Percentiles rank a stretch among this genome's conserved stretches.
phyloP scores from a whole-genome alignment of 1,140 invertebrate genomes.

The Drosophila bocqueti region DNA sequence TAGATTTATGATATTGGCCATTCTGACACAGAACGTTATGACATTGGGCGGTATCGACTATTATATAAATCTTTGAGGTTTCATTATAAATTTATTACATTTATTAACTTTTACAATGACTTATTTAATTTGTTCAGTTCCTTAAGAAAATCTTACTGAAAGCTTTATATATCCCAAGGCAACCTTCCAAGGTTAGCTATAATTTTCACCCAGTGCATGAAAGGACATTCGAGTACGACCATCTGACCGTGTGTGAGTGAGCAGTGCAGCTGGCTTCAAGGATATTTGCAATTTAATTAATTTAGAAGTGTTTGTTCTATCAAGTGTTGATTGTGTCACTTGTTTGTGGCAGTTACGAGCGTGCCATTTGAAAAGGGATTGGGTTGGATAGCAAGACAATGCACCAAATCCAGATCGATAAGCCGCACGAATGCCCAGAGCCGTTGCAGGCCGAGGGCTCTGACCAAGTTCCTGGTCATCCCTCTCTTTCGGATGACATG shows the following conservation, averaged over 20 bases:
- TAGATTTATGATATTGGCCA: too few relatives aligned
- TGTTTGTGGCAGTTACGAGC: slow-evolving; percentile 80
- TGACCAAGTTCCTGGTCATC: slow-evolving; percentile 10
- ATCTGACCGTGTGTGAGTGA: slow-evolving; percentile 40
- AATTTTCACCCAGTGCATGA: slow-evolving; percentile 12
- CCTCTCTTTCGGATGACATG: slow-evolving; percentile 20
- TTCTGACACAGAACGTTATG: too few relatives aligned
- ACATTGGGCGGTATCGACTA: too few relatives aligned
- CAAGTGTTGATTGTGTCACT: slow-evolving; percentile 83
- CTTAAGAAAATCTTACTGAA: too few relatives aligned
- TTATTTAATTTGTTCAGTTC: background rate
- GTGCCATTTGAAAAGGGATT: slow-evolving; percentile 68
- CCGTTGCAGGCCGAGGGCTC: slow-evolving; percentile 17
- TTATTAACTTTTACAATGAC: too few relatives aligned
- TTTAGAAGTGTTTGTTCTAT: slow-evolving; percentile 83
- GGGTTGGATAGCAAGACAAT: slow-evolving; percentile 53
- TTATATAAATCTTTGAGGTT: too few relatives aligned
- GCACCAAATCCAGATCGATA: slow-evolving; percentile 71
- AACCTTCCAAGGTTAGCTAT: too few relatives aligned
- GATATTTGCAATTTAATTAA: slow-evolving; percentile 84
- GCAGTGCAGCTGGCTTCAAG: slow-evolving; percentile 69
- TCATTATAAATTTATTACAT: too few relatives aligned
- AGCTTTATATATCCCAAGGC: background rate
- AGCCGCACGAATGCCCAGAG: slow-evolving; percentile 72
- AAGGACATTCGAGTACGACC: slow-evolving; percentile 1